These are phyloP conservation scores for Zaprionus africanus DNA, from an alignment of 1,140 invertebrate species.

Conservation along the genomic window DNA sequence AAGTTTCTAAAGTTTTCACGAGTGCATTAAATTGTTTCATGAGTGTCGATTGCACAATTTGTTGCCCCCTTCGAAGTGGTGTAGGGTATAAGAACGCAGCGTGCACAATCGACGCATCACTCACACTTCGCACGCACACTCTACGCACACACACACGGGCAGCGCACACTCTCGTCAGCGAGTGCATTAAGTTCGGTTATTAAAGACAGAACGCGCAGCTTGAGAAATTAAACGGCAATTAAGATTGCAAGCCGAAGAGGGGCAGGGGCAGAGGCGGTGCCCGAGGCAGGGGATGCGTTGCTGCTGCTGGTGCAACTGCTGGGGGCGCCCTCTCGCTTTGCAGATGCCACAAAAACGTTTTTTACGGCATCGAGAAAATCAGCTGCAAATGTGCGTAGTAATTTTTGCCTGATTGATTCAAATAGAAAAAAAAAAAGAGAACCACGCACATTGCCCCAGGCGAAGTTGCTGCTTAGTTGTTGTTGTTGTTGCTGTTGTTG, in stretches of 20 bases:
- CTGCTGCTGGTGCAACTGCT: constrained; percentile 47
- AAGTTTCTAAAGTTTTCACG: background rate
- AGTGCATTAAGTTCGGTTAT: constrained; percentile 63
- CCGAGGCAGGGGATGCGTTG: constrained; percentile 17
- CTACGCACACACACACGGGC: background rate
- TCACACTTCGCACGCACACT: constrained; percentile 2
- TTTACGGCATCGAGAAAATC: constrained; percentile 65
- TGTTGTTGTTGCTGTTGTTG: constrained; percentile 23
- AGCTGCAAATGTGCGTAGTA: constrained; percentile 73
- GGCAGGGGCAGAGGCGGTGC: background rate
- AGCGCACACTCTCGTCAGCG: constrained; percentile 33
- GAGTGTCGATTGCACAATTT: background rate
- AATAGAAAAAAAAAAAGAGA: constrained; percentile 49
- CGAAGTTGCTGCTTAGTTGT: constrained; percentile 35
- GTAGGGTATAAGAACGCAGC: constrained; percentile 32
- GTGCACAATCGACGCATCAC: background rate
- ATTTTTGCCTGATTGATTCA: constrained; percentile 77
- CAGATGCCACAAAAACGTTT: constrained; percentile 50
- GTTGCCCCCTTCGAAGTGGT: background rate
- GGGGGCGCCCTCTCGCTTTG: constrained; percentile 51
- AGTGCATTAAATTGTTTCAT: background rate
- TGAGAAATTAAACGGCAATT: constrained; percentile 79
- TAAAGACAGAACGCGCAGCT: constrained; percentile 46
- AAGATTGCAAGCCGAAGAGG: constrained; percentile 58
- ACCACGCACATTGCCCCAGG: constrained; percentile 47